phyloP scores from a whole-genome alignment of 2,113 vertebrate species.

The Chaetura pelagica region DNA sequence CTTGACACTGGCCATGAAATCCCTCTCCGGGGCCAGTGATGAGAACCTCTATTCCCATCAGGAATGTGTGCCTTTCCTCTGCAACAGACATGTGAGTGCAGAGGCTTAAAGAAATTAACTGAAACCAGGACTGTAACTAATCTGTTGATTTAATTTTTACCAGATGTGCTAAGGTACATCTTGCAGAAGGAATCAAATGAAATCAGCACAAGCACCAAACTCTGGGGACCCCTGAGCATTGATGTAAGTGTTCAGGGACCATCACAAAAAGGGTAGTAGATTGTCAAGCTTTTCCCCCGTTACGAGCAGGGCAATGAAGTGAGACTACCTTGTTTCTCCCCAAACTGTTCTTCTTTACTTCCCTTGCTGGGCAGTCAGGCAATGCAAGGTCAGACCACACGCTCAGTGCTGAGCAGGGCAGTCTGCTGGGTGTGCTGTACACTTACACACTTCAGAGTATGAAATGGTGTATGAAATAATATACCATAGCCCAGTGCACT shows the following conservation, averaged over 20 bases:
- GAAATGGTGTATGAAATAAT: conserved; percentile 43
- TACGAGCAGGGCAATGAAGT: neutral
- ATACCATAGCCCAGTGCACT: neutral
- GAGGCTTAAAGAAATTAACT: conserved; percentile 48
- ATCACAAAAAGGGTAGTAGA: neutral
- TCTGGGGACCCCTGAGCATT: neutral
- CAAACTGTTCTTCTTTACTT: neutral
- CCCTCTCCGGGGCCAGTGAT: neutral
- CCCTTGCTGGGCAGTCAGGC: neutral
- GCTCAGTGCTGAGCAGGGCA: neutral
- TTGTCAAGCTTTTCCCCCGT: neutral
- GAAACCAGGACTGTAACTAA: conserved; percentile 57
- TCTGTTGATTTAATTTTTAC: conserved; percentile 65
- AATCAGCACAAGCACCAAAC: conserved; percentile 33
- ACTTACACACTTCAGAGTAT: neutral
- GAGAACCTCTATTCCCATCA: conserved; percentile 37
- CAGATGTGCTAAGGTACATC: conserved; percentile 65
- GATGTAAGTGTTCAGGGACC: neutral
- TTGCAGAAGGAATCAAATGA: conserved; percentile 53
- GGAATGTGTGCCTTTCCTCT: conserved; percentile 32
- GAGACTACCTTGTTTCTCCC: neutral
- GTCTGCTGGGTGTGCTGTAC: conserved; percentile 1
- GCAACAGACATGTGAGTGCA: conserved; percentile 37
- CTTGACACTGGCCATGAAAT: conserved; percentile 9
- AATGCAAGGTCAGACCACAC: neutral